A percentile compares a stretch with the other conserved stretches of the same genome.
Conservation (phyloP, 2,113 vertebrate species). For the Tor tambroides region DNA sequence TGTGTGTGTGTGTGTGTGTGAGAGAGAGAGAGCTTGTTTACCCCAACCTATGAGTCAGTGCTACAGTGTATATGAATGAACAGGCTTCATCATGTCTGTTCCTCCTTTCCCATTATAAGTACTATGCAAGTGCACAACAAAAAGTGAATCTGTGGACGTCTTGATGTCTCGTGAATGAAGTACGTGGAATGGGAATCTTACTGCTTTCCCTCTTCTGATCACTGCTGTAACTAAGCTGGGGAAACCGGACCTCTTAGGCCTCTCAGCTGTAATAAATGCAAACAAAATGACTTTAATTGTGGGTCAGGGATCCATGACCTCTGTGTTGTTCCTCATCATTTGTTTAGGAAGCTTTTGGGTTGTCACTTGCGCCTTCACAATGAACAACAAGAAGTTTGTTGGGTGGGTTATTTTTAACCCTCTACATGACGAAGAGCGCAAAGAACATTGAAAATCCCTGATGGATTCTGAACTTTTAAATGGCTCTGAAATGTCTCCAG, state of each 20-base stretch:
- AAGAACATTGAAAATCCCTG: conserved; percentile 22
- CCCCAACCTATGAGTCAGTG: conserved; percentile 45
- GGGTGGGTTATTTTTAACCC: conserved; percentile 12
- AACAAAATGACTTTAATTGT: conserved; percentile 32
- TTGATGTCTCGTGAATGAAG: conserved; percentile 69
- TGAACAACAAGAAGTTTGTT: conserved; percentile 16
- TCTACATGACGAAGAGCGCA: conserved; percentile 5
- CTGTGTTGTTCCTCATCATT: conserved; percentile 7
- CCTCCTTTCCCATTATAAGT: conserved; percentile 74
- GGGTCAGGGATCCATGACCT: conserved; percentile 36
- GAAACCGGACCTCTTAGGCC: conserved; percentile 30
- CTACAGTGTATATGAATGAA: conserved; percentile 44
- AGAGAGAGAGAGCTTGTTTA: background rate
- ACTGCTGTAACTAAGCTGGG: conserved; percentile 50
- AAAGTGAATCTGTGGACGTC: conserved; percentile 72
- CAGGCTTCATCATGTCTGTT: conserved; percentile 51
- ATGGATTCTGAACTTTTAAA: conserved; percentile 2
- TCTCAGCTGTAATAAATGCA: conserved; percentile 51
- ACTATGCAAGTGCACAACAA: conserved; percentile 83
- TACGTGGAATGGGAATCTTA: conserved; percentile 66
- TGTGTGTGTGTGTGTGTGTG: conserved; percentile 19
- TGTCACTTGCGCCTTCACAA: background rate
- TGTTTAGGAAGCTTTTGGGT: conserved; percentile 26
- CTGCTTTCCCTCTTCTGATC: conserved; percentile 42
- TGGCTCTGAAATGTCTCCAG: background rate